Base-by-base conservation (phyloP, 1,140 invertebrate species). In the Drosophila suzukii region DNA sequence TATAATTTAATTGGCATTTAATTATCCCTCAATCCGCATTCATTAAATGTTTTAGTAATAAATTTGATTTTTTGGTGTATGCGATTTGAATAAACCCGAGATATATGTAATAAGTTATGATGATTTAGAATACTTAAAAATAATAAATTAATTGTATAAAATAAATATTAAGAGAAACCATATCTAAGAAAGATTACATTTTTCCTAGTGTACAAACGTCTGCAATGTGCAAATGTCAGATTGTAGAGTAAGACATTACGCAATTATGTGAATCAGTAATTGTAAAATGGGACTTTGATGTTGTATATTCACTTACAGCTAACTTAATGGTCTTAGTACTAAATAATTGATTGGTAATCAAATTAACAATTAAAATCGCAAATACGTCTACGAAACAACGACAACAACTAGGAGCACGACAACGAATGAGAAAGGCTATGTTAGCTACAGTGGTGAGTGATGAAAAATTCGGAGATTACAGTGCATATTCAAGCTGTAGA, bases 371-470 rank as follows among this genome's bases (percentile, higher is more conserved):
- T 27, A n/a, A 57, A 57, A 12, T 30, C 20, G 17, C 34, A 63
- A 62, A 15, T 34, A 53, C 50, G 34, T 34, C 43, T 38, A 79
- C 60, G 50, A 65, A 50, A 15, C 56, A 80, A 57, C 32, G 57
- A 73, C 67, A 78, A 63, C 58, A 57, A 71, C 43, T 46, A 78
- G 44, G 39, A 58, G 54, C 17, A 80, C 78, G 75, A 81, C 78
- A 81, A 63, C 71, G 75, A 81, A 81, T 72, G 71, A 81, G 61
- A 39, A 65, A 34, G 17, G 17, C 49, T 38, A 39, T 6, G n/a
- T n/a, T n/a, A 32, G 17, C 60, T 62, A 62, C 60, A 1, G 30
- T 24, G 41, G 50, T 57, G 65, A 81, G 41, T 32, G 56, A 74
- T 51, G 56, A 20, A 47, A 34, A 63, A 11, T 49, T 34, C 36